phyloP scores from a whole-genome alignment of 2,797 vertebrate genomes.

The Alca torda region DNA sequence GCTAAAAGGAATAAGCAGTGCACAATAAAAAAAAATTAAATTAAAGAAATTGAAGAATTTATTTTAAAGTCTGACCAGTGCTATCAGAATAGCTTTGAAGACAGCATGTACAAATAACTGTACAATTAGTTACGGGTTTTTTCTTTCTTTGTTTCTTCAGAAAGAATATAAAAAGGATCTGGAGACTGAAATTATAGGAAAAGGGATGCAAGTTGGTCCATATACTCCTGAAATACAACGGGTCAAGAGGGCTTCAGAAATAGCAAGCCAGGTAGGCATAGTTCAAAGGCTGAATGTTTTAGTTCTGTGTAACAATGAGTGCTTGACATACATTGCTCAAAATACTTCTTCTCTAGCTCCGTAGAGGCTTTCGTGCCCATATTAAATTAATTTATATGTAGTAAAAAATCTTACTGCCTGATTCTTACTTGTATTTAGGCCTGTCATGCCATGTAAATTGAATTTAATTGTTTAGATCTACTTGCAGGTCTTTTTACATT shows the following conservation, averaged over 20 bases:
- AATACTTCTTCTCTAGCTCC: not conserved
- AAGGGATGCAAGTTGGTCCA: conserved; percentile 74
- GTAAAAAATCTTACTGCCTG: not conserved
- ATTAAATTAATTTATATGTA: not conserved
- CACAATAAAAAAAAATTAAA: not conserved
- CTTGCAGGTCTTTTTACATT: not conserved
- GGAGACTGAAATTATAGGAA: conserved; percentile 79
- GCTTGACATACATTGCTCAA: not conserved
- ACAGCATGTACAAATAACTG: not conserved
- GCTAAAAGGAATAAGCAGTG: not conserved
- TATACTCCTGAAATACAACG: conserved; percentile 75
- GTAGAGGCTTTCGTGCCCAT: not conserved
- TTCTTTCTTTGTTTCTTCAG: conserved; percentile 43
- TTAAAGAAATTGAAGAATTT: not conserved
- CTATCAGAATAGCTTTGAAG: not conserved
- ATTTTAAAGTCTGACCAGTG: not conserved
- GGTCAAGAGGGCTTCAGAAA: conserved; percentile 77
- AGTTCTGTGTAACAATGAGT: not conserved
- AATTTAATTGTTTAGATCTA: not conserved
- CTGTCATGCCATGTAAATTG: not conserved
- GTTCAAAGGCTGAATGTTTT: not conserved
- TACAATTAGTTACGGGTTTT: not conserved
- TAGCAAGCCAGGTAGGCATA: conserved; percentile 75
- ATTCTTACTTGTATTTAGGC: not conserved
- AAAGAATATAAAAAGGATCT: conserved; percentile 79